Evolutionary conservation across 1,140 invertebrate genomes (phyloP).

Genomic region (Temnothorax nylanderi): DNA sequence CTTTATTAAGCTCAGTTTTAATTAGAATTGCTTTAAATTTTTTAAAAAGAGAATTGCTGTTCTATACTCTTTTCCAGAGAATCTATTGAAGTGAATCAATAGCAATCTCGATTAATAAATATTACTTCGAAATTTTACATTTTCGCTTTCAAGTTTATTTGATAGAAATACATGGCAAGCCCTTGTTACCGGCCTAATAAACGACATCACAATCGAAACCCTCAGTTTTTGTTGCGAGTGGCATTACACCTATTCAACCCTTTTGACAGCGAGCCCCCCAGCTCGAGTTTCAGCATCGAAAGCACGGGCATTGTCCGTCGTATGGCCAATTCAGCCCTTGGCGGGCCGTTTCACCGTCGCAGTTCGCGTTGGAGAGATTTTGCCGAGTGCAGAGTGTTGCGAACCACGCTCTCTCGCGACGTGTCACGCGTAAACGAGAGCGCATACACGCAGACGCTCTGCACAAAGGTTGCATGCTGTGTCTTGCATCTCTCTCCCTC

Average conservation of each 20-base stretch:
- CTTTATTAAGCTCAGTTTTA: not conserved
- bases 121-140: not conserved
- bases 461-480: constrained; percentile 28
- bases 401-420: not conserved
- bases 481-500: not conserved
- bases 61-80: not conserved
- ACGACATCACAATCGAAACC: not conserved
- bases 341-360: constrained; percentile 36
- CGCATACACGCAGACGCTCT: constrained; percentile 2
- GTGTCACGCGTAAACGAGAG: constrained; percentile 48
- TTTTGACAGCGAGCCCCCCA: not conserved
- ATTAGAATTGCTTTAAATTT: not conserved
- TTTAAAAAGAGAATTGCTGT: not conserved
- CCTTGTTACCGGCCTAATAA: not conserved
- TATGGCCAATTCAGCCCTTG: constrained; percentile 38
- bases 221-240: constrained; percentile 16
- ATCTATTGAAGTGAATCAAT: not conserved
- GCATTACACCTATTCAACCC: constrained; percentile 8
- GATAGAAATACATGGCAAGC: not conserved
- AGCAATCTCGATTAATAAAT: not conserved
- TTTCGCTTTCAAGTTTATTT: not conserved
- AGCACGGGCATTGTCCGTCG: constrained; percentile 25
- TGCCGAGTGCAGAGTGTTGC: constrained; percentile 22
- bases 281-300: constrained; percentile 34
- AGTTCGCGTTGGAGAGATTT: constrained; percentile 34